Percentiles rank a stretch among this genome's conserved stretches.
Conservation (phyloP, 1,140 invertebrate genomes). For the Hypsibius dujardini region DNA sequence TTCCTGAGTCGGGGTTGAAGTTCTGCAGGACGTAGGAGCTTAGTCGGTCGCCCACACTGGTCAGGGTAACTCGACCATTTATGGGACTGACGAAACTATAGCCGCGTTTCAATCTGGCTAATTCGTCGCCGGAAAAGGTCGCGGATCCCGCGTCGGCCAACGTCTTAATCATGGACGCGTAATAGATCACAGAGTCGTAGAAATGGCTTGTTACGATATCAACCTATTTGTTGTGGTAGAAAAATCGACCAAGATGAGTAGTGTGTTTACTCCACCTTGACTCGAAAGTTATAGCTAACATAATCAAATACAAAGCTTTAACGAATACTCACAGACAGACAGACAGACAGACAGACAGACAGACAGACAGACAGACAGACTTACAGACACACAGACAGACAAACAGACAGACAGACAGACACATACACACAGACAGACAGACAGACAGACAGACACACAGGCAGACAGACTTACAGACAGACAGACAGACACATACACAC, state of each 20-base stretch:
- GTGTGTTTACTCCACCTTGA: too few relatives aligned
- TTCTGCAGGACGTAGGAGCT: background rate
- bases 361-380: too few relatives aligned
- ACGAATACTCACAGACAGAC: too few relatives aligned
- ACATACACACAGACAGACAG: too few relatives aligned
- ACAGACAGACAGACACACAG: too few relatives aligned
- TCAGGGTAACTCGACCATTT: background rate
- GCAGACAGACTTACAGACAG: too few relatives aligned
- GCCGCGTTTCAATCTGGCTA: background rate
- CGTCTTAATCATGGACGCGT: background rate
- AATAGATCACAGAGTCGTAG: background rate
- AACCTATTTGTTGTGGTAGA: background rate
- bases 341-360: too few relatives aligned
- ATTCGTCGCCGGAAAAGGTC: background rate
- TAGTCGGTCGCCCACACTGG: background rate
- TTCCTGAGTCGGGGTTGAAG: background rate
- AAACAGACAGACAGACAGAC: too few relatives aligned
- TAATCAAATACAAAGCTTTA: too few relatives aligned
- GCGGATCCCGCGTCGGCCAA: background rate
- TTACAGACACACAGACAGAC: too few relatives aligned
- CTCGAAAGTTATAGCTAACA: too few relatives aligned
- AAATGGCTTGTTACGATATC: constrained; percentile 5
- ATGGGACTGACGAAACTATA: constrained; percentile 13
- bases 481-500: too few relatives aligned
- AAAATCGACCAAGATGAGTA: background rate